Evolutionary conservation across 2,888 invertebrate species (phyloP), one percentile per base, ranked within the genome.

Genomic region (Hydropsyche betteni): DNA sequence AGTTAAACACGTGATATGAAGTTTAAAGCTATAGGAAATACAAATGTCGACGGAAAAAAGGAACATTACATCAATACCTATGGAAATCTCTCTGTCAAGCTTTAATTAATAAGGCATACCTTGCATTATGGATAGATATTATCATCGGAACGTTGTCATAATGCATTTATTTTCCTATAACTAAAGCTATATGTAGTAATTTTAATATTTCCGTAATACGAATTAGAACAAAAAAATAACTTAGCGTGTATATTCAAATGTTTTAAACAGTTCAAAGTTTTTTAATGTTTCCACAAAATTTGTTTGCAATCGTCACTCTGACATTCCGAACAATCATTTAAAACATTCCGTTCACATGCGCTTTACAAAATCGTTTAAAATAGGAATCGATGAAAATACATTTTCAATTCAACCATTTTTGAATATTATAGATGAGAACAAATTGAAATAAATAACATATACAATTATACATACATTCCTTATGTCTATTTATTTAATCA

Each of bases 401-500:
- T 24, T 24, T 24, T 44, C 44, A 6, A 44, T 44, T 44, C 44
- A 44, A 6, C 10, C 44, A 44, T 10, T 10, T 44, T 10, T 8
- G 44, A 44, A 44, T 44, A 10, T 44, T 44, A 44, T 44, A 44
- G 44, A 44, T 4, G 10, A 44, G 44, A 44, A 44, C 44, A 44
- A 8, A 44, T 44, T 44, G 8, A 16, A 58, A 58, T 24, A 58
- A 16, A 58, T 24, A 58, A 58, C 58, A 24, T 24, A 58, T 24
- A 14, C 58, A 68, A 38, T n/a, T 6, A 68, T 44, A 68, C 12
- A 38, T 38, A 69, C 69, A 69, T 69, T 68, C 51, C 69, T 69
- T 69, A 44, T 10, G 12, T 64, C 51, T 69, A 51, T 52, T 51
- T 12, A 53, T 70, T 12, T 64, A 64, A 16, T 33, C 36, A 34